Conservation (phyloP, 1,140 invertebrate genomes). For the Vanessa atalanta region DNA sequence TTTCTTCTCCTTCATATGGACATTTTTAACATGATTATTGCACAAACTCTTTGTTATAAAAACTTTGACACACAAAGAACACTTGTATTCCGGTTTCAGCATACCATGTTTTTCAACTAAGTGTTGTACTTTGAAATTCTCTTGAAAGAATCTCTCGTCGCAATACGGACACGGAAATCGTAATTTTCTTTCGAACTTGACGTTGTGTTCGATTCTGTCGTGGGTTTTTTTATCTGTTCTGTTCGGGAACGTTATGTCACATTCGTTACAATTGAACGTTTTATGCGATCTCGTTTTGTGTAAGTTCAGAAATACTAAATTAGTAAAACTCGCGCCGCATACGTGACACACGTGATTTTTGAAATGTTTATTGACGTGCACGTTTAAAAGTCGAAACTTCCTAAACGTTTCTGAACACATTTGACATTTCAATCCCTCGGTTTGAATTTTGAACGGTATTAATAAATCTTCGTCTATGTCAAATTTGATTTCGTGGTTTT, state of each 20-base stretch:
- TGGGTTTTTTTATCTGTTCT: conserved; percentile 57
- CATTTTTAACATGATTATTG: conserved; percentile 66
- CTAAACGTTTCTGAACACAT: conserved; percentile 58
- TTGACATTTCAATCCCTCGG: conserved; percentile 55
- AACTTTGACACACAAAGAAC: conserved; percentile 55
- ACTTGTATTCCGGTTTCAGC: conserved; percentile 56
- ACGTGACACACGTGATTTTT: conserved; percentile 67
- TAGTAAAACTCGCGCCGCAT: conserved; percentile 66
- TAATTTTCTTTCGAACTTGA: conserved; percentile 52
- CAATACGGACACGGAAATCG: conserved; percentile 68
- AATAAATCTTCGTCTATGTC: conserved; percentile 51
- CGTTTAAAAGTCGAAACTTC: conserved; percentile 59
- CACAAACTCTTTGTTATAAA: conserved; percentile 65
- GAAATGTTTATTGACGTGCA: conserved; percentile 71
- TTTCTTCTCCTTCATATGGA: conserved; percentile 68
- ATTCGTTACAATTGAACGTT: conserved; percentile 48
- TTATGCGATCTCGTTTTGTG: conserved; percentile 61
- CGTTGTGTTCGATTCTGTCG: conserved; percentile 51
- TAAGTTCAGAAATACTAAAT: conserved; percentile 62
- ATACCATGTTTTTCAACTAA: conserved; percentile 68
- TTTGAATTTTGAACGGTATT: conserved; percentile 64
- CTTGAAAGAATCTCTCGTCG: conserved; percentile 62
- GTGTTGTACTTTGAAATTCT: conserved; percentile 58
- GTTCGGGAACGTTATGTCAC: conserved; percentile 49
- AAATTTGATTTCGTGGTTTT: conserved; percentile 50